Evolutionary conservation across 2,113 vertebrate species (phyloP), one percentile per base, ranked within the genome.

Genomic region (Choloepus hoffmanni): DNA sequence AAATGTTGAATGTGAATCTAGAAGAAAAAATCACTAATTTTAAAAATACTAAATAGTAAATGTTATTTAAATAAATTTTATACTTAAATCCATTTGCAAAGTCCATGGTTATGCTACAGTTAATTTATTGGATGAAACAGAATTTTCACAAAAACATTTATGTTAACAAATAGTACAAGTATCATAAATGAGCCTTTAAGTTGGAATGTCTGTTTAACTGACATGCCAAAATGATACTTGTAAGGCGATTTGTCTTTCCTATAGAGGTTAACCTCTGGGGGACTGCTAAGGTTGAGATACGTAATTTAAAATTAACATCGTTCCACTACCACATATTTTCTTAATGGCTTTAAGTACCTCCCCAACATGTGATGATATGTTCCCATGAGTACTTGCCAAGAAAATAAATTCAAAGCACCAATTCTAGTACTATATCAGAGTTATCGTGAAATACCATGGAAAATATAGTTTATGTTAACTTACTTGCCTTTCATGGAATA

Each of bases 291-390:
- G 36, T 12, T 63, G 48, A 83, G 21, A 94, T 68, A 68, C n/a
- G 63, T 53, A 8, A 89, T 55, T 79, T 23, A 68, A 89, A 96
- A 86, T 92, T 48, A 78, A 43, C 26, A 83, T 30, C 63, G 53
- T 83, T 67, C 33, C 63, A 45, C 36, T 18, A 72, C 21, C 8
- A 60, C 6, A 53, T n/a, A 60, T 55, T 28, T 0, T 53, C 55
- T 33, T 2, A 68, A 9, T 72, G 23, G 8, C 55, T 74, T 90
- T 70, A 83, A 72, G 3, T 53, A 72, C n/a, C 7, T 74, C 3
- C 14, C 60, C 2, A 83, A 30, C 1, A 10, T 81, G 21, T 58
- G 18, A 43, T 40, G 10, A 55, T n/a, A 40, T 77, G 45, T 33
- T 9, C 24, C 30, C 60, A 76, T 65, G 7, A 77, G 36, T 36